Evolutionary conservation across 1,140 invertebrate genomes (phyloP), one percentile per base, ranked within the genome.

Genomic region (Megalopta genalis): DNA sequence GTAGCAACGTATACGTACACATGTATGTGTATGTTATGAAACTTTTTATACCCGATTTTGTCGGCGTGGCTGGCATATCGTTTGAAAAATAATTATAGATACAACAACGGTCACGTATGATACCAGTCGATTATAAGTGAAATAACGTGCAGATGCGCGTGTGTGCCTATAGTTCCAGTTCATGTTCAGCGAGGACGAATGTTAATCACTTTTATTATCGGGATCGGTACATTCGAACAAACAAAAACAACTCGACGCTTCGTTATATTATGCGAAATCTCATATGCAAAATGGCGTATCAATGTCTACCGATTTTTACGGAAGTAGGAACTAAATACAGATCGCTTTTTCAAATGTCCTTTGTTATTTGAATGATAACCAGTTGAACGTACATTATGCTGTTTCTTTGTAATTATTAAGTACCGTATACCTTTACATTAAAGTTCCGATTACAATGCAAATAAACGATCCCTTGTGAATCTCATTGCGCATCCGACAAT

Each of bases 1-100:
- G 70, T 16, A 49, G 59, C 81, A 70, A 52, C 54, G 66, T 46
- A 46, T 46, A 46, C 1, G 12, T 46, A 46, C 9, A 46, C 12
- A 46, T 46, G 12, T 46, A 79, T 62, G 54, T 70, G 75, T 64
- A 77, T 59, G 54, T 80, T 82, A 83, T 70, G 73, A 80, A 76
- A 80, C 46, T 77, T 83, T 86, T 78, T 86, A 86, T 74, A 83
- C 69, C 75, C 57, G 80, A 37, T 77, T 80, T 65, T n/a, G 60
- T 66, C 69, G 27, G 75, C 27, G 64, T 57, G 23, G 62, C 14
- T 25, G 27, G 21, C 52, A 59, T 77, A 77, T 77, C 49, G 52
- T 77, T 52, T 21, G 49, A 52, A 71, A 25, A 21, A 71, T 23
- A 16, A 71, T 57, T 54, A 25, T 52, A 52, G 18, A 10, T 63